Evolutionary conservation across 2,888 invertebrate genomes (phyloP), one percentile per base, ranked within the genome.

Genomic region (Itoplectis maculator): DNA sequence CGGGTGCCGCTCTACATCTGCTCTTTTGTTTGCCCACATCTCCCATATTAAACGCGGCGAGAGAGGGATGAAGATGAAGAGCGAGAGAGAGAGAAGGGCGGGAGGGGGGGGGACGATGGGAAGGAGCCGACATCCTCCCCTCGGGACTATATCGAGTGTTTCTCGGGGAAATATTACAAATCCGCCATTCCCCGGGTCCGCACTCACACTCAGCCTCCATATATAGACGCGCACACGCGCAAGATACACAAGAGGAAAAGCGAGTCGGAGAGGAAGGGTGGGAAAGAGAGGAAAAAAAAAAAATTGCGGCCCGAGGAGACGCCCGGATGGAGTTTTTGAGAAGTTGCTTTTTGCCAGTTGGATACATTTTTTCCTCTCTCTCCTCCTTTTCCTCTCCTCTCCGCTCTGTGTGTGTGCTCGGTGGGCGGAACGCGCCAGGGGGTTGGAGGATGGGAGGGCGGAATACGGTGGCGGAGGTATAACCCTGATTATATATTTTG

Each of bases 21-120:
- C 85, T 89, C 91, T 90, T 91, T 92, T 92, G 92, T 92, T 92
- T 92, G 90, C 90, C 88, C 90, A 88, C 92, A 91, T 91, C 91
- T 92, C 88, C 87, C 90, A 89, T 92, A 92, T 92, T 92, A 92
- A 92, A 92, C 84, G 76, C 72, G 85, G 74, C 83, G 84, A 61
- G 79, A 59, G 75, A 37, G 69, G 49, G 78, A 80, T 54, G 80
- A 80, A 78, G 78, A 74, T 74, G 74, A 61, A 77, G 72, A 18
- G 65, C 20, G 63, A 63, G 15, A 42, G 45, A 63, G 72, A 45
- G 54, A 69, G n/a, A n/a, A n/a, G n/a, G n/a, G n/a, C n/a, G n/a
- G n/a, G 47, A 11, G 54, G n/a, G 54, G 51, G n/a, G 47, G 35
- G 37, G 76, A 56, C 20, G 20, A 29, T 42, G 72, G n/a, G 18